These are phyloP conservation scores for Tetropium fuscum DNA, from an alignment of 2,888 invertebrate species.

Conservation along the genomic window DNA sequence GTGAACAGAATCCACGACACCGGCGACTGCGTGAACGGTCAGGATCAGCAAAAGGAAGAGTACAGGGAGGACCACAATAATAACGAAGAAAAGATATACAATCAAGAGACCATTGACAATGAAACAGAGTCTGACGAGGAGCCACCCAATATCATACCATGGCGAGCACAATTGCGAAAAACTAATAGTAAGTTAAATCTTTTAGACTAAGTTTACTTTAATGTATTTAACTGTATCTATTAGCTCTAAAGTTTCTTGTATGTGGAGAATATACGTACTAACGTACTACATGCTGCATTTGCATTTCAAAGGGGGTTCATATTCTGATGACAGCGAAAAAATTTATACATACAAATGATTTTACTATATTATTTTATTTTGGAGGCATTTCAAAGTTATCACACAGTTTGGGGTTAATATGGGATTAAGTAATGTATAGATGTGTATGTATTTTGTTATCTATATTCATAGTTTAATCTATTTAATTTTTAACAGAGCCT, in stretches of 20 bases:
- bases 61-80: slow-evolving; percentile 60
- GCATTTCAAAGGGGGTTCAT: no score
- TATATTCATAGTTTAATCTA: neutral
- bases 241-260: neutral
- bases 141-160: slow-evolving; percentile 81
- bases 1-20: slow-evolving; percentile 63
- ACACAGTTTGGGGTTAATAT: no score
- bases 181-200: slow-evolving; percentile 91
- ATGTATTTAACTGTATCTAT: neutral
- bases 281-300: no score
- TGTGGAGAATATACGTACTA: neutral
- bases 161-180: slow-evolving; percentile 90
- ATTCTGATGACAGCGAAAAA: no score
- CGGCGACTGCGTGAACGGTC: slow-evolving; percentile 64
- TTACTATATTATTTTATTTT: no score
- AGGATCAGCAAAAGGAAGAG: slow-evolving; percentile 55
- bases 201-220: slow-evolving; percentile 69
- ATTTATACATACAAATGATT: no score
- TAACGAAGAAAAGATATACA: slow-evolving; percentile 59
- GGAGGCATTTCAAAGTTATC: no score
- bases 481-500: neutral
- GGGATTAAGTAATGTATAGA: slow-evolving; percentile 8
- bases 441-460: slow-evolving; percentile 13
- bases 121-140: slow-evolving; percentile 64
- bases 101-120: slow-evolving; percentile 32